A percentile compares a stretch with the other conserved stretches of the same genome.
These are phyloP conservation scores for Pediacus dermestoides DNA, from an alignment of 2,888 invertebrate species.

Conservation along the genomic window DNA sequence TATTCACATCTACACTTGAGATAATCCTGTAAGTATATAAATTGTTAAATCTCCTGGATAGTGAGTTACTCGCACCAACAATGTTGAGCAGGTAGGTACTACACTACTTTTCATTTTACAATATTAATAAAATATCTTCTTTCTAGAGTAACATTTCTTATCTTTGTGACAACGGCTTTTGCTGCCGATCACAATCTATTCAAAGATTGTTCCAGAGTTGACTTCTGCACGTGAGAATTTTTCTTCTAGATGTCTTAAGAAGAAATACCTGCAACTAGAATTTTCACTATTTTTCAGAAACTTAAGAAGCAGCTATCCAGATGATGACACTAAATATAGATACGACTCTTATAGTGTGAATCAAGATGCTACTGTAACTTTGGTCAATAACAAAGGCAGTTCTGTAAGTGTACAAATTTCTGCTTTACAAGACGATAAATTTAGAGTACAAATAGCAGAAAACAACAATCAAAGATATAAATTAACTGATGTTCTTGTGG, in stretches of 20 bases:
- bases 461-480: not conserved
- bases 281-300: too few relatives aligned
- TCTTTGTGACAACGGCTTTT: not conserved
- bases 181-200: constrained; percentile 6
- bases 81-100: too few relatives aligned
- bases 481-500: constrained; percentile 1
- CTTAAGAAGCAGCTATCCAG: not conserved
- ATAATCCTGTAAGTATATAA: too few relatives aligned
- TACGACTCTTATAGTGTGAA: not conserved
- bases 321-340: not conserved
- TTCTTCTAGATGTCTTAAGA: not conserved
- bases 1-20: too few relatives aligned
- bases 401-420: constrained; percentile 1
- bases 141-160: not conserved
- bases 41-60: too few relatives aligned
- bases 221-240: not conserved
- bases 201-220: constrained; percentile 3
- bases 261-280: not conserved
- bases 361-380: too few relatives aligned
- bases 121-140: too few relatives aligned
- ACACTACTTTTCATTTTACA: too few relatives aligned
- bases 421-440: constrained; percentile 2
- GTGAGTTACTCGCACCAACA: too few relatives aligned
- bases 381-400: constrained; percentile 11
- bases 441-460: constrained; percentile 2